A percentile compares a stretch with the other conserved stretches of the same genome.
These are phyloP conservation scores for Plusia festucae DNA, from an alignment of 2,888 invertebrate species.

Conservation along the genomic window DNA sequence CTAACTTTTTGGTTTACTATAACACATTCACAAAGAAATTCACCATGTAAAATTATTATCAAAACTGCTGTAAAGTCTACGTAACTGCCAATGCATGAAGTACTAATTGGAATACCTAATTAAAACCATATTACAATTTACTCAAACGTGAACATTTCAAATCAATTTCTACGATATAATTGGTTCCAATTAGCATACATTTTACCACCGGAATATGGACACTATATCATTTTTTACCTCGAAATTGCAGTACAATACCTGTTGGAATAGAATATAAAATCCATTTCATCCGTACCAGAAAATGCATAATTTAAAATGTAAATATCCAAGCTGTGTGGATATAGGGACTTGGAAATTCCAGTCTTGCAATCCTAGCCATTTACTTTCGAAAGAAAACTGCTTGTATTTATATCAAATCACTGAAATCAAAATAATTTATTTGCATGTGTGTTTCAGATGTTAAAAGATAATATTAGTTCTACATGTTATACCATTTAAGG, in stretches of 20 bases:
- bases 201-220: background rate
- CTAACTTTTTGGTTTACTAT: no score
- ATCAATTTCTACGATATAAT: background rate
- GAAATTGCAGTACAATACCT: background rate
- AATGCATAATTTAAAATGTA: slow-evolving; percentile 42
- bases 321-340: slow-evolving; percentile 9
- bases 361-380: slow-evolving; percentile 15
- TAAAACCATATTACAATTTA: background rate
- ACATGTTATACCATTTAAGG: no score
- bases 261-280: slow-evolving; percentile 8
- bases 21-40: no score
- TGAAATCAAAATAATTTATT: no score
- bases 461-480: no score
- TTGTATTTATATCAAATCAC: no score
- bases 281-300: background rate
- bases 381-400: background rate
- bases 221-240: background rate
- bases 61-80: no score
- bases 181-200: background rate
- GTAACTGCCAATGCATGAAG: no score
- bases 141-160: background rate
- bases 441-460: no score
- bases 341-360: background rate
- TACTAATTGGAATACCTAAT: background rate
- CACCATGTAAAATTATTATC: no score